Base-by-base conservation (phyloP, 2,888 invertebrate genomes). In the Ophion ellenae region DNA sequence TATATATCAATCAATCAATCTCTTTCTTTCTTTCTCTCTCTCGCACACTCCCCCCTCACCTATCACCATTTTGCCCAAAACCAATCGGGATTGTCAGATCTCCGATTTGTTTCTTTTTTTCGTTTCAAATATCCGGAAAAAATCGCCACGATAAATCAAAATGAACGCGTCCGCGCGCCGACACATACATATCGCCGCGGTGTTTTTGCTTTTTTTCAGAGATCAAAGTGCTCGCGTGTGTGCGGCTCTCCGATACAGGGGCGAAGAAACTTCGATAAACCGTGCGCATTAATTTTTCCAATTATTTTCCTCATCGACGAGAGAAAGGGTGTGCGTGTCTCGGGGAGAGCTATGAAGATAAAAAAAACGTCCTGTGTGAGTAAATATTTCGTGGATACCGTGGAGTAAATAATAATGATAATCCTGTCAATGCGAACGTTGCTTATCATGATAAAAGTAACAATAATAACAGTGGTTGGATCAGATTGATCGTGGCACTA, bases 261-360 rank as follows among this genome's bases (percentile, higher is more conserved):
- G 53, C 59, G 74, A 67, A 83, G 71, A 87, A 73, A 57, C 61
- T 40, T 82, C 82, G 63, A 66, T 61, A 81, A 78, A 81, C 81
- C 83, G 86, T 81, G 82, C 53, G 77, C 53, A 24, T 57, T 67
- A 81, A 79, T 78, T 36, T 66, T 36, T 24, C 2, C 4, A 7
- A 24, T 20, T 66, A 28, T 24, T 57, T 53, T 64, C 7, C 17
- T 64, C 20, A 14, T 11, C 7, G 28, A 11, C 9, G 45, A 70
- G 17, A 59, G n/a, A n/a, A 53, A 79, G 81, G 83, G 79, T 83
- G 86, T 86, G 81, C 69, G 78, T 75, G 83, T 81, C 67, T 64
- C 83, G 83, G 79, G 5, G n/a, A 36, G 20, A 36, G n/a, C 32
- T 20, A 10, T 32, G n/a, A n/a, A 20, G 40, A 5, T 24, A 20